Evolutionary conservation across 2,888 invertebrate species (phyloP), one percentile per base, ranked within the genome.

Genomic region (Prosopocoilus inquinatus): DNA sequence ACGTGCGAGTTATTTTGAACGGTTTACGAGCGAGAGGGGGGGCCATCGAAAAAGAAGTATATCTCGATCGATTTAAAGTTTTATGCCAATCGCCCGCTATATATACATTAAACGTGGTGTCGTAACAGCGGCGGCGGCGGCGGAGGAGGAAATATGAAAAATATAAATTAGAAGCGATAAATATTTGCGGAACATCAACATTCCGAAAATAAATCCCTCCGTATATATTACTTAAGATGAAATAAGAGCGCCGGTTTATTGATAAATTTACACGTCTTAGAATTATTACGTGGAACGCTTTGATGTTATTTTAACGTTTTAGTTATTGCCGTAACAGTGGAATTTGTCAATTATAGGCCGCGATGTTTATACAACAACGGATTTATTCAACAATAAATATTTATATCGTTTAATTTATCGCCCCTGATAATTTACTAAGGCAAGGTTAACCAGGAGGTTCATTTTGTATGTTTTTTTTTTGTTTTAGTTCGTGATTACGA

Each of bases 201-300:
- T 28, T 28, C 41, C 41, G 41, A 41, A 41, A 41, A 41, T 41
- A 41, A 41, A 41, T 41, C 15, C 39, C n/a, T 16, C 41, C 36
- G 36, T 15, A 15, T 41, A 11, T 41, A 16, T 41, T 41, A 41
- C 41, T 16, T 41, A 41, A 41, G 41, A 41, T 41, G 41, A 41
- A 47, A 47, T 47, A 47, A 33, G 47, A 47, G 47, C 47, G 47
- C 11, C 11, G 34, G 47, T 47, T 47, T 47, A 47, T 47, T 47
- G 47, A 47, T 35, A 47, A 35, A 47, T 47, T 47, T 47, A 47
- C 47, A 47, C 35, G 12, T 34, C 35, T 33, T n/a, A 47, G 35
- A 47, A 47, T 32, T 47, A 47, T 47, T 12, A 12, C 47, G 47
- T 35, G 11, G 41, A 47, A 33, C 20, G 32, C 47, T 47, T 47